These are phyloP conservation scores for Siderastrea siderea DNA, from an alignment of 92 coral and sea anemone species.

Conservation along the genomic window DNA sequence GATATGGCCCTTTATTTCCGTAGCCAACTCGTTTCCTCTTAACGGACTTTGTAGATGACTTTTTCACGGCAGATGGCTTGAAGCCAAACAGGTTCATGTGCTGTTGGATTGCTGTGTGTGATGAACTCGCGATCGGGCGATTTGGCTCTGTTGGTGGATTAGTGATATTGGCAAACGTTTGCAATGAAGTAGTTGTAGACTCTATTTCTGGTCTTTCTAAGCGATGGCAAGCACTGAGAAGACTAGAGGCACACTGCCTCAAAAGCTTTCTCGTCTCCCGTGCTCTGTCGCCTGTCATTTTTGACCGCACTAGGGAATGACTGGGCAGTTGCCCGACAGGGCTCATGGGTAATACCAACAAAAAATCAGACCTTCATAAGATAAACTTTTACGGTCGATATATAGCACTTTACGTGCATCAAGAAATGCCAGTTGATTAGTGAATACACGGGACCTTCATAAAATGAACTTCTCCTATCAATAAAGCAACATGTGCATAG, in stretches of 20 bases:
- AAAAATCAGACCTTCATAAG: too few species aligned
- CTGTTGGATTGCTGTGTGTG: conserved; percentile 7
- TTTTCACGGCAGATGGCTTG: conserved; percentile 23
- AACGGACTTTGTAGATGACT: background rate
- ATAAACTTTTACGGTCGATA: too few species aligned
- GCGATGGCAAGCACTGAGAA: conserved; percentile 2
- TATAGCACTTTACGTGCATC: too few species aligned
- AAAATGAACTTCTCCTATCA: too few species aligned
- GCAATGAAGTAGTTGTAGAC: background rate
- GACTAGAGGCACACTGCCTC: conserved; percentile 1
- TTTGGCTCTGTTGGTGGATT: background rate
- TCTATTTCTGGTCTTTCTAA: background rate
- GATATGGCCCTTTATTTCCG: too few species aligned
- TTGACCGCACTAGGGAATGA: background rate
- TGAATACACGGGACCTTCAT: too few species aligned
- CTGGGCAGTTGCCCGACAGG: too few species aligned
- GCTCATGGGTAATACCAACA: too few species aligned
- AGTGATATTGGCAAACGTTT: background rate
- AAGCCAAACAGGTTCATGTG: conserved; percentile 6
- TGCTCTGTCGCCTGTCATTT: background rate
- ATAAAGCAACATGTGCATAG: too few species aligned
- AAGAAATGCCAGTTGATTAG: too few species aligned
- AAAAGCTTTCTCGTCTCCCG: conserved; percentile 2
- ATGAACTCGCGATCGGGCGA: background rate
- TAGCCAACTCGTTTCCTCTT: too few species aligned